Evolutionary conservation across 2,113 vertebrate species (phyloP).

Genomic region (Oxyruncus cristatus): DNA sequence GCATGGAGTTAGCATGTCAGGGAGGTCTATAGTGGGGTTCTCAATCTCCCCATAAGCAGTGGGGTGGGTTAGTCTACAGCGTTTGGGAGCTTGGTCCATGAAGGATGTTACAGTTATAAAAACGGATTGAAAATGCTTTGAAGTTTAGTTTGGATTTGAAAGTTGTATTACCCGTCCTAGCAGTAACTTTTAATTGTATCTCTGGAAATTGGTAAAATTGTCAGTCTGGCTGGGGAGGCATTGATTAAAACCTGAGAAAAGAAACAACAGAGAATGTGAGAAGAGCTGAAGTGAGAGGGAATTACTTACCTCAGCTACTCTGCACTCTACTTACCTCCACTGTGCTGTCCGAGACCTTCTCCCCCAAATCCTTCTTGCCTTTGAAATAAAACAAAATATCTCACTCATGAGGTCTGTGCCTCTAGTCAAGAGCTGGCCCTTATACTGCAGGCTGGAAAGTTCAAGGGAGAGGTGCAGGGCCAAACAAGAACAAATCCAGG

Average conservation of each 20-base stretch:
- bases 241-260: constrained; percentile 86
- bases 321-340: constrained; percentile 92
- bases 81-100: constrained; percentile 59
- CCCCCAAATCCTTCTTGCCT: constrained; percentile 89
- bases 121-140: constrained; percentile 68
- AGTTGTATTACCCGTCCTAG: constrained; percentile 80
- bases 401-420: background rate
- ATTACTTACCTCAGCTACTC: constrained; percentile 77
- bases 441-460: background rate
- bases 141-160: constrained; percentile 73
- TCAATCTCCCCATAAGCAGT: constrained; percentile 62
- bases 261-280: constrained; percentile 84
- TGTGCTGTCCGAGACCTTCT: constrained; percentile 87
- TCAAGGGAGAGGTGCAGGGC: background rate
- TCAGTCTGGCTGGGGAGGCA: constrained; percentile 86
- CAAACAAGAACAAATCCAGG: background rate
- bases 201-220: constrained; percentile 85
- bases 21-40: constrained; percentile 25
- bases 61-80: constrained; percentile 59
- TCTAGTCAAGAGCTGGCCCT: background rate
- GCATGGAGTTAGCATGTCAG: constrained; percentile 62
- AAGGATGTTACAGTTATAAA: constrained; percentile 68
- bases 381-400: constrained; percentile 64
- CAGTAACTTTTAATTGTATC: constrained; percentile 86
- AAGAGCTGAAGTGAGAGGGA: constrained; percentile 74